Conservation (phyloP, 2,797 vertebrate genomes). For the Galaxias olidus region DNA sequence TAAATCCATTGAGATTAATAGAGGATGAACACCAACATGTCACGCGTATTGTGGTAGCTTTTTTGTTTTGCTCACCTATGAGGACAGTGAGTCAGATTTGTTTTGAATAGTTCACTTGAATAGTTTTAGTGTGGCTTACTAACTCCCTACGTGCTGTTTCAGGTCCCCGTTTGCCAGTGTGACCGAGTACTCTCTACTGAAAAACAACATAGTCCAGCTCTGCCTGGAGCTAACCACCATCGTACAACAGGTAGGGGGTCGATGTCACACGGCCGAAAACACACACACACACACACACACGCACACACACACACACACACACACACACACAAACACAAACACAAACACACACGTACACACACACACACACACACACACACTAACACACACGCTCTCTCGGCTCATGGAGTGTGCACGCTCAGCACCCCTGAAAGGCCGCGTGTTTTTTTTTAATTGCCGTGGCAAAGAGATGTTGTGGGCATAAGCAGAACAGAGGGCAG, state of each 20-base stretch:
- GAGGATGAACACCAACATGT: too few species aligned
- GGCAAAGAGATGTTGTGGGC: constrained; percentile 5
- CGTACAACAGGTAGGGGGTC: constrained; percentile 88
- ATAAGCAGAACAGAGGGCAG: too few species aligned
- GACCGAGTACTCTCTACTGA: constrained; percentile 92
- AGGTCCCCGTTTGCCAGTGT: constrained; percentile 93
- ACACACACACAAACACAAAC: background rate
- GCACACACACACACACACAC: constrained; percentile 13
- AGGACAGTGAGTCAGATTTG: too few species aligned
- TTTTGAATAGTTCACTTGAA: too few species aligned
- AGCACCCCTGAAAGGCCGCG: constrained; percentile 19
- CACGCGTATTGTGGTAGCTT: too few species aligned
- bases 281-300: constrained; percentile 10
- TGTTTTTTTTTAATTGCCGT: constrained; percentile 17
- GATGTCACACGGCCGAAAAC: too few species aligned
- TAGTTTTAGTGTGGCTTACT: background rate
- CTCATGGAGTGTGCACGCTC: constrained; percentile 3
- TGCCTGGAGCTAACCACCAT: constrained; percentile 93
- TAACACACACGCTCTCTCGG: background rate
- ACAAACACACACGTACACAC: too few species aligned
- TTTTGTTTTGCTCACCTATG: too few species aligned
- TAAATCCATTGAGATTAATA: too few species aligned
- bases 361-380: background rate
- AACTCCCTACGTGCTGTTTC: constrained; percentile 26
- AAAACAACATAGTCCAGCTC: constrained; percentile 94